phyloP scores from a whole-genome alignment of 1,140 invertebrate species.

The Sitophilus oryzae region DNA sequence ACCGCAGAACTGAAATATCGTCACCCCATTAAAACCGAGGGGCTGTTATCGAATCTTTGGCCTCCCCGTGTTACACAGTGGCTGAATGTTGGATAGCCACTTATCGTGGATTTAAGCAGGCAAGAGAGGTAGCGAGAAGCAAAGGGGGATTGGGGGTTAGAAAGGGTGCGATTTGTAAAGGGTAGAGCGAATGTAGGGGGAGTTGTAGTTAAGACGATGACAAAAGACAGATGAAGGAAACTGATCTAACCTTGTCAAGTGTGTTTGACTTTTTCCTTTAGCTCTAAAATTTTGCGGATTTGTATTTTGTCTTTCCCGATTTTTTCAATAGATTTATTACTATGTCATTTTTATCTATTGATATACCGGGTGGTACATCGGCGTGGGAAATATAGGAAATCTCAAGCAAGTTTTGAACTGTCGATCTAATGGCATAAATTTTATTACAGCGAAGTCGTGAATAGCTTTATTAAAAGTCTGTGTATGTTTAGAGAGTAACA shows the following conservation, averaged over 20 bases:
- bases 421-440: no score
- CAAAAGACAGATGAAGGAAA: conserved; percentile 11
- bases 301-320: no score
- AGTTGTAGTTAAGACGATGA: conserved; percentile 6
- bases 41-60: conserved; percentile 17
- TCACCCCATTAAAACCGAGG: conserved; percentile 12
- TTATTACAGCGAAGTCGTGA: no score
- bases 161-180: neutral
- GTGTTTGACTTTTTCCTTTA: no score
- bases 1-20: conserved; percentile 13
- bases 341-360: no score
- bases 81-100: conserved; percentile 20
- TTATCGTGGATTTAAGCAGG: conserved; percentile 19
- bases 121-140: conserved; percentile 6
- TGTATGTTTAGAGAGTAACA: no score
- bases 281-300: no score
- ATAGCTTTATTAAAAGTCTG: no score
- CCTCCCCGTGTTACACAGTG: conserved; percentile 15
- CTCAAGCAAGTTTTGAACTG: no score
- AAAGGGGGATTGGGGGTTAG: conserved; percentile 4
- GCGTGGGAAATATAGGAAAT: no score
- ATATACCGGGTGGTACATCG: no score
- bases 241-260: conserved; percentile 2
- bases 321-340: no score
- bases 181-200: neutral